phyloP scores from a whole-genome alignment of 2,888 invertebrate species.

The Alsophila aescularia region DNA sequence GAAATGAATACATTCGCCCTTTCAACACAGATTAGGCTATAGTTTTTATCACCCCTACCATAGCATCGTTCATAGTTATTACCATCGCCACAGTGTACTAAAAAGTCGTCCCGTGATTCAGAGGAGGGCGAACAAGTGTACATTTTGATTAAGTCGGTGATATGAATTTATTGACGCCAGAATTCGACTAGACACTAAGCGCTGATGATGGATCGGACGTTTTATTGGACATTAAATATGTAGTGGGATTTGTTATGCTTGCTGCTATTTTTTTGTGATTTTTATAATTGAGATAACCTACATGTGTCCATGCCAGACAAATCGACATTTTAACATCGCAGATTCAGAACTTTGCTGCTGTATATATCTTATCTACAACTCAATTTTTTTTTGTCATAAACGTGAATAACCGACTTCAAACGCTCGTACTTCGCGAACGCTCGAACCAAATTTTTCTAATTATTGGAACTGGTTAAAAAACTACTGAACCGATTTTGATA shows the following conservation, averaged over 20 bases:
- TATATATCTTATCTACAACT: no score
- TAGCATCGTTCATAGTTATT: slow-evolving; percentile 15
- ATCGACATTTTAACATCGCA: no score
- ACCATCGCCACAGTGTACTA: slow-evolving; percentile 11
- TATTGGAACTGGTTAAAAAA: no score
- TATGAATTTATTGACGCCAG: slow-evolving; percentile 72
- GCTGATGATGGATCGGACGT: slow-evolving; percentile 53
- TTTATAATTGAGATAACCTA: slow-evolving; percentile 12
- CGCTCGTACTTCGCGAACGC: no score
- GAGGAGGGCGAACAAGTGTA: slow-evolving; percentile 57
- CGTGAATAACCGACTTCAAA: no score
- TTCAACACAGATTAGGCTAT: slow-evolving; percentile 27
- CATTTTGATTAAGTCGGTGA: slow-evolving; percentile 78
- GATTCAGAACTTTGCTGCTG: no score
- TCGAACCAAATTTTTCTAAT: no score
- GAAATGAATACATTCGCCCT: slow-evolving; percentile 81
- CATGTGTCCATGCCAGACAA: not conserved
- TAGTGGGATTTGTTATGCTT: slow-evolving; percentile 11
- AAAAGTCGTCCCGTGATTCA: slow-evolving; percentile 29
- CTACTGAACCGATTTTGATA: no score
- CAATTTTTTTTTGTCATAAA: no score
- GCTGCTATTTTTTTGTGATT: slow-evolving; percentile 18
- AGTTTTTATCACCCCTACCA: slow-evolving; percentile 24
- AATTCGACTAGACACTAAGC: slow-evolving; percentile 57
- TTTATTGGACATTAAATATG: slow-evolving; percentile 50